Evolutionary conservation across 1,140 invertebrate genomes (phyloP).

Genomic region (Drosophila orena): DNA sequence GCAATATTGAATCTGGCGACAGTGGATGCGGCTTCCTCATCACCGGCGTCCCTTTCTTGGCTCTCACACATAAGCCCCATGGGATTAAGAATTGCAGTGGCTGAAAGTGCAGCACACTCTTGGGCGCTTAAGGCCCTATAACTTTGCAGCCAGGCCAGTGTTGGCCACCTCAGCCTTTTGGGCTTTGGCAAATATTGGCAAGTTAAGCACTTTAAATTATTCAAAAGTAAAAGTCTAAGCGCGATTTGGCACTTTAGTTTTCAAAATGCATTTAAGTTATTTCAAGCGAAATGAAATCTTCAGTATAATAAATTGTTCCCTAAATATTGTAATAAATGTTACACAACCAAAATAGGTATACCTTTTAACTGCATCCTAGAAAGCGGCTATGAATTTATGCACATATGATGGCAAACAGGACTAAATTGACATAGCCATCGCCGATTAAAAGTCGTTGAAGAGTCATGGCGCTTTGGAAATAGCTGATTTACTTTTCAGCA

Average conservation of each 20-base stretch:
- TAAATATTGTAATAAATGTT: no score
- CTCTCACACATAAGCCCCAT: constrained; percentile 53
- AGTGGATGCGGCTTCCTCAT: constrained; percentile 8
- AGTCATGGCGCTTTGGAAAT: neutral
- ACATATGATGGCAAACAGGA: no score
- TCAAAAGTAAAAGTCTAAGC: no score
- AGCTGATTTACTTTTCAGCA: neutral
- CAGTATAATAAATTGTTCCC: no score
- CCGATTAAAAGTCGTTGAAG: neutral
- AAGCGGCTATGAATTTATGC: no score
- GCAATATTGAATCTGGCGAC: constrained; percentile 71
- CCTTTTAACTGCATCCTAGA: no score
- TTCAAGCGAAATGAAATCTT: no score
- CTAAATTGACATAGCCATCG: no score
- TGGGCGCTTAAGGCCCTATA: constrained; percentile 49
- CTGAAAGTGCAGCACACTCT: constrained; percentile 29
- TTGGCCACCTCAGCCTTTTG: constrained; percentile 1
- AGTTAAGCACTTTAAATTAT: neutral
- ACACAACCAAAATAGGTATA: no score
- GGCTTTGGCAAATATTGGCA: neutral
- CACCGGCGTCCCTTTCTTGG: constrained; percentile 40
- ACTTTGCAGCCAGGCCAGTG: constrained; percentile 11
- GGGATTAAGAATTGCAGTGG: constrained; percentile 61
- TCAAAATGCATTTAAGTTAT: no score
- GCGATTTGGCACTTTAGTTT: no score